Base-by-base conservation (phyloP, 1,140 invertebrate species). In the Cryptotermes secundus region DNA sequence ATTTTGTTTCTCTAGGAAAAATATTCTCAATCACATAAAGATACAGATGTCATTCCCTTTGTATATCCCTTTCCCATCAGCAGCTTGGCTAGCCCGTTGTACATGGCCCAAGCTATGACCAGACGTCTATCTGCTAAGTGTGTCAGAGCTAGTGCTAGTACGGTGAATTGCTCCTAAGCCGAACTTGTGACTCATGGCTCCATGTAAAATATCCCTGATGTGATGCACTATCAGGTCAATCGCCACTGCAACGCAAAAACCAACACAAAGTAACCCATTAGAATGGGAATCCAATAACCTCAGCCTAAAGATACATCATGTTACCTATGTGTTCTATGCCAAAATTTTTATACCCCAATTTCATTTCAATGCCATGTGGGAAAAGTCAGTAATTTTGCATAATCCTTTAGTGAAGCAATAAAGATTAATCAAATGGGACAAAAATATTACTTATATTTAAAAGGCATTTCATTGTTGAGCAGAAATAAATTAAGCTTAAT, bases 181-280 rank as follows among this genome's bases (percentile, higher is more conserved):
- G 36, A 80, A 42, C 79, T 36, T 59, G 80, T 53, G 82, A 42
- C 42, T 72, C 83, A 86, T 53, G 82, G 45, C 83, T 26, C 86
- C 86, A 90, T 92, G 94, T 89, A 99, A 94, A 88, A 98, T 95
- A 92, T 99, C 98, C 93, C 96, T 95, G 91, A 99, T 99, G 93
- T 99, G 97, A 90, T 99, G 97, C 88, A 99, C 97, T 92, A 99
- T 99, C 90, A 99, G 93, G 91, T 98, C 97, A 93, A 99, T 99
- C 91, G 98, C 98, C 93, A 99, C 98, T 98, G 95, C 93, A 92
- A 95, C 93, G 94, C 92, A 91, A 90, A 90, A 85, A 82, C 81
- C 38, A 82, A 45, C 42, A 82, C 36, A 82, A 45, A n/a, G 59
- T 72, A 72, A 72, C 59, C 59, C 59, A n/a, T 72, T 72, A 72